Percentiles rank a stretch among this genome's conserved stretches.
Conservation (phyloP, 1,140 invertebrate genomes). For the Ips nitidus region DNA sequence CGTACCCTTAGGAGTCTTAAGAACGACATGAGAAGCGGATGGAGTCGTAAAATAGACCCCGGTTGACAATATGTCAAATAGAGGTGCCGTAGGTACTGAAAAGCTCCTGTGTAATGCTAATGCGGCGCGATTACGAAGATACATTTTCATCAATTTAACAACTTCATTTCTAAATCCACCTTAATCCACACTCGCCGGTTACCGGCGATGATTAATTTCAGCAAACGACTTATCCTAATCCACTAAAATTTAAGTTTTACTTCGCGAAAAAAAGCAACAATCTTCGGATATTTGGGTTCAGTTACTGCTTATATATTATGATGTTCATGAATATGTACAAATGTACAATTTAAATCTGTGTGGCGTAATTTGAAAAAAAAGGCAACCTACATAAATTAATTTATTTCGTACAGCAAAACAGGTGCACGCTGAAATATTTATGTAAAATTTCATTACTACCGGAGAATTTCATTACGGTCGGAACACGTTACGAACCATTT, state of each 20-base stretch:
- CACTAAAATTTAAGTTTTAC: slow-evolving; percentile 28
- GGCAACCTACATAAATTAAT: slow-evolving; percentile 17
- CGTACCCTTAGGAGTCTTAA: no score
- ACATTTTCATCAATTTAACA: slow-evolving; percentile 39
- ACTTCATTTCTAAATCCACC: slow-evolving; percentile 33
- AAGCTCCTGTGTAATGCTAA: slow-evolving; percentile 26
- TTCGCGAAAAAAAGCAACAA: slow-evolving; percentile 4
- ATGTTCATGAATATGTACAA: no score
- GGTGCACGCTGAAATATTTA: slow-evolving; percentile 25
- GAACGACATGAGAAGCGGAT: not conserved
- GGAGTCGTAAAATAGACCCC: slow-evolving; percentile 19
- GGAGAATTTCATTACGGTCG: slow-evolving; percentile 29
- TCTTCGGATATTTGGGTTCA: not conserved
- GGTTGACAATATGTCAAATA: slow-evolving; percentile 25
- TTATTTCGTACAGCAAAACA: slow-evolving; percentile 26
- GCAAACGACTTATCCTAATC: slow-evolving; percentile 30
- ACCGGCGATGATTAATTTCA: slow-evolving; percentile 34
- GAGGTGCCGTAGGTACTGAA: slow-evolving; percentile 1
- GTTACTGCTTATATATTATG: no score
- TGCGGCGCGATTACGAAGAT: slow-evolving; percentile 29
- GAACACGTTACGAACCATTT: slow-evolving; percentile 30
- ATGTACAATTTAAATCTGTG: no score
- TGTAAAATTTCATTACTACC: slow-evolving; percentile 22
- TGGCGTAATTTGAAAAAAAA: not conserved
- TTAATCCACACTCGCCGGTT: slow-evolving; percentile 30